phyloP scores from a whole-genome alignment of 2,888 invertebrate species.

The Drosophila mercatorum region DNA sequence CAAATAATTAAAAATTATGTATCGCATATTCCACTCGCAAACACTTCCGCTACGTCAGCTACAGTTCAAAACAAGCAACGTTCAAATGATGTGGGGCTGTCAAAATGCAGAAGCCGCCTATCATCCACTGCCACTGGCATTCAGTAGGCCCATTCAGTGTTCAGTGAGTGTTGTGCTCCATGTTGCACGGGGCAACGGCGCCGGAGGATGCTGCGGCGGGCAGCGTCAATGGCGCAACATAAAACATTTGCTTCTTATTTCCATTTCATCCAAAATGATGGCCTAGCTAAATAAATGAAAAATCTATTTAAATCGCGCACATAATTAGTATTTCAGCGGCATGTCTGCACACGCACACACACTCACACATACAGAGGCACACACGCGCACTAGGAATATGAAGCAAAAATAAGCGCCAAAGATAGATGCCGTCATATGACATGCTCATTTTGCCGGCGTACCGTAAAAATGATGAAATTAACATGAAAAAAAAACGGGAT shows the following conservation, averaged over 20 bases:
- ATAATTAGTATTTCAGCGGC: slow-evolving; percentile 80
- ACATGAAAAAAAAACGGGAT: slow-evolving; percentile 47
- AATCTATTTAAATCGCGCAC: slow-evolving; percentile 81
- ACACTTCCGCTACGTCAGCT: slow-evolving; percentile 76
- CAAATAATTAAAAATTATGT: slow-evolving; percentile 74
- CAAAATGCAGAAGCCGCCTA: slow-evolving; percentile 61
- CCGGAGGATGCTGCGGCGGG: slow-evolving; percentile 16
- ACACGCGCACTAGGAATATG: slow-evolving; percentile 12
- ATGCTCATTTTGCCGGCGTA: slow-evolving; percentile 69
- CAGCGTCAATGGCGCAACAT: slow-evolving; percentile 71
- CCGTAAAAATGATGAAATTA: slow-evolving; percentile 76
- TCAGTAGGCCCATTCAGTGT: slow-evolving; percentile 10
- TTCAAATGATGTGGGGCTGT: slow-evolving; percentile 74
- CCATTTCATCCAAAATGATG: slow-evolving; percentile 72
- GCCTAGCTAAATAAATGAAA: slow-evolving; percentile 78
- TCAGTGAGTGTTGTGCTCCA: slow-evolving; percentile 12
- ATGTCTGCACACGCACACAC: slow-evolving; percentile 57
- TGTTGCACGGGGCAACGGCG: slow-evolving; percentile 28
- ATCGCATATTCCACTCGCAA: slow-evolving; percentile 50
- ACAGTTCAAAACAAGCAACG: slow-evolving; percentile 63
- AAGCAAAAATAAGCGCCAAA: slow-evolving; percentile 60
- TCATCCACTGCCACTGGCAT: slow-evolving; percentile 7
- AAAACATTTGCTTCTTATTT: slow-evolving; percentile 77
- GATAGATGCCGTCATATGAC: slow-evolving; percentile 69
- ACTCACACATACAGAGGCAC: slow-evolving; percentile 12